Percentiles rank a stretch among this genome's conserved stretches.
These are phyloP conservation scores for Acanthopagrus latus DNA, from an alignment of 2,797 vertebrate genomes.

Conservation along the genomic window DNA sequence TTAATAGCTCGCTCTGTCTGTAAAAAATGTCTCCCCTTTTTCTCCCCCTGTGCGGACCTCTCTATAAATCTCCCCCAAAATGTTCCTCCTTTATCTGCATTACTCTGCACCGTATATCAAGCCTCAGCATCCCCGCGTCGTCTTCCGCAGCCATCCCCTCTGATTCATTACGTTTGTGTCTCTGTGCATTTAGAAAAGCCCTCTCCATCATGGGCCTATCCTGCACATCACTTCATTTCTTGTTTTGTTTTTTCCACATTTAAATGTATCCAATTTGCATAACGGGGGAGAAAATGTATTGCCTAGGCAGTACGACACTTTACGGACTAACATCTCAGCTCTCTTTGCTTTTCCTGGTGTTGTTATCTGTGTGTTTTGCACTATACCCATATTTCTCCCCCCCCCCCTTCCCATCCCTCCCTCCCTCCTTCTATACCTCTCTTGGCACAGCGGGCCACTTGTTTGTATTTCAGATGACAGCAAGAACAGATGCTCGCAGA, in stretches of 20 bases:
- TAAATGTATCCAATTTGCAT: constrained; percentile 31
- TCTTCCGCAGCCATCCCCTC: constrained; percentile 19
- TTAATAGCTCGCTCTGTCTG: constrained; percentile 40
- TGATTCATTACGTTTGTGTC: constrained; percentile 35
- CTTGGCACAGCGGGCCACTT: constrained; percentile 11
- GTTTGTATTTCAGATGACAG: constrained; percentile 52
- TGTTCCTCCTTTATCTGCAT: constrained; percentile 30
- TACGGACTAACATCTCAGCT: constrained; percentile 9
- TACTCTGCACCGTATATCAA: constrained; percentile 16
- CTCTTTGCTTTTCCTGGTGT: constrained; percentile 4
- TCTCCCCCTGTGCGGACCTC: constrained; percentile 5
- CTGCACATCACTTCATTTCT: constrained; percentile 31
- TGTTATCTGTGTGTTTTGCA: not conserved
- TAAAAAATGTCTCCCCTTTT: constrained; percentile 15
- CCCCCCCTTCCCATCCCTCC: not conserved
- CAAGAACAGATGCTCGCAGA: constrained; percentile 50
- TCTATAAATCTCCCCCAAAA: constrained; percentile 37
- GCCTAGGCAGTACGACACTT: constrained; percentile 10
- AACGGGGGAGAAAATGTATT: constrained; percentile 11
- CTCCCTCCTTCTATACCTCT: constrained; percentile 8
- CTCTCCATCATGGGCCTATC: constrained; percentile 29
- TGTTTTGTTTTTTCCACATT: constrained; percentile 30
- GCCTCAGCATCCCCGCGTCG: constrained; percentile 13
- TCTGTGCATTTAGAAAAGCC: constrained; percentile 21
- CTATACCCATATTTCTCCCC: not conserved